Conservation (phyloP, 2,888 invertebrate species). For the Latrodectus hesperus region DNA sequence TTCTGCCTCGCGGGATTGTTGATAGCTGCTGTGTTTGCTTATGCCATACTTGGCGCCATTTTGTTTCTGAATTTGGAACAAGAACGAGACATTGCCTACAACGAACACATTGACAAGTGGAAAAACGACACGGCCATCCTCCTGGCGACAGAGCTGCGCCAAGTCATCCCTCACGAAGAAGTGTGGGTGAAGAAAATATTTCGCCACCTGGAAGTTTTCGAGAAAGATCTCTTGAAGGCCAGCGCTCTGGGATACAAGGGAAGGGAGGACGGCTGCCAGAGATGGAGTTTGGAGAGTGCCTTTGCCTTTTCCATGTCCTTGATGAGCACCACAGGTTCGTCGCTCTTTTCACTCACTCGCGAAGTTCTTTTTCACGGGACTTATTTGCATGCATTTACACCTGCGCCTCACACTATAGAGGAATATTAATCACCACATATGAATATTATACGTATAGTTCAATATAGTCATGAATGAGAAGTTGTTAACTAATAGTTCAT, state of each 20-base stretch:
- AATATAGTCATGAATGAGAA: too few relatives aligned
- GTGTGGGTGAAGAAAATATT: conserved; percentile 69
- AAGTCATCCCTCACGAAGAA: conserved; percentile 71
- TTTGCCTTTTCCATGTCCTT: conserved; percentile 54
- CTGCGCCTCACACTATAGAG: too few relatives aligned
- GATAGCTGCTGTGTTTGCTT: neutral
- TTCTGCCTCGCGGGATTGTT: neutral
- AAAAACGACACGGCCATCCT: conserved; percentile 70
- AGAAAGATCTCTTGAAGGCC: conserved; percentile 52
- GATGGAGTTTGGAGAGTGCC: conserved; percentile 37
- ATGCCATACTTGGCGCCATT: conserved; percentile 6
- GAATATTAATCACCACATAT: too few relatives aligned
- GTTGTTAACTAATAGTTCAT: too few relatives aligned
- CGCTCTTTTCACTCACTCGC: too few relatives aligned
- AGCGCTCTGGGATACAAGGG: conserved; percentile 43
- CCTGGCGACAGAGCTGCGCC: conserved; percentile 72
- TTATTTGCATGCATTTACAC: too few relatives aligned
- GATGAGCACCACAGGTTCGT: conserved; percentile 56
- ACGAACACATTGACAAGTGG: conserved; percentile 32
- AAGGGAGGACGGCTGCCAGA: conserved; percentile 5
- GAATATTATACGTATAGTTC: too few relatives aligned
- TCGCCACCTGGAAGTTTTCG: conserved; percentile 47
- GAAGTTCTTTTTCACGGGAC: too few relatives aligned
- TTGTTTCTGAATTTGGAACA: conserved; percentile 49
- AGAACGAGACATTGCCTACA: conserved; percentile 20